Conservation (phyloP, 2,888 invertebrate species). For the Temnothorax unifasciatus region DNA sequence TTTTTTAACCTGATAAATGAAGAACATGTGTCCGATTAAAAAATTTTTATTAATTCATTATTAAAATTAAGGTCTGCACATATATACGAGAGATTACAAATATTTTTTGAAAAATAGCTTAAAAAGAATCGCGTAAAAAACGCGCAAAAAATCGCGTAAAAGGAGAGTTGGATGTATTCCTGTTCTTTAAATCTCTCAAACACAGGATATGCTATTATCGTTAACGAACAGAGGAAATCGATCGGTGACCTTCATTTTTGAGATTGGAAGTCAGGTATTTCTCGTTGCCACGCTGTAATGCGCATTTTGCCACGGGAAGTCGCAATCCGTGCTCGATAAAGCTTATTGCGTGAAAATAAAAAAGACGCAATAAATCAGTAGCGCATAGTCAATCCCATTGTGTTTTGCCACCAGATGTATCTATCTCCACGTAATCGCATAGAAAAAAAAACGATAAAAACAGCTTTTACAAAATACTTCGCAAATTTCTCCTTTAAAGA, state of each 20-base stretch:
- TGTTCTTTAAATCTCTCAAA: background rate
- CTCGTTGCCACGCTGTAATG: background rate
- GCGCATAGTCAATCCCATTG: conserved; percentile 11
- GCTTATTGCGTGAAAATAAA: background rate
- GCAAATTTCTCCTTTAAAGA: conserved; percentile 50
- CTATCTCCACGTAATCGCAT: background rate
- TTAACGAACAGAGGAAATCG: background rate
- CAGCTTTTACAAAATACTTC: background rate
- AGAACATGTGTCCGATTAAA: no score
- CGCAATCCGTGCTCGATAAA: conserved; percentile 23
- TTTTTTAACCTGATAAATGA: no score
- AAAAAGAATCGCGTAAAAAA: no score
- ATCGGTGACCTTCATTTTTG: background rate
- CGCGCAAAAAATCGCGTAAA: no score
- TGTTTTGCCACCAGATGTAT: background rate
- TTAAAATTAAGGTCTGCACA: no score
- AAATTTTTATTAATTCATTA: no score
- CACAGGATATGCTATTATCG: background rate
- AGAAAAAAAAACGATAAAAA: conserved; percentile 12
- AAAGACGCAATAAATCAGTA: conserved; percentile 6
- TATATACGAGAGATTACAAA: no score
- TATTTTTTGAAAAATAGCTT: no score
- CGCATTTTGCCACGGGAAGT: background rate
- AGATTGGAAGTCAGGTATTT: background rate
- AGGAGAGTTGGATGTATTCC: background rate